These are phyloP conservation scores for Hoplodrina ambigua DNA, from an alignment of 2,888 invertebrate genomes.

Conservation along the genomic window DNA sequence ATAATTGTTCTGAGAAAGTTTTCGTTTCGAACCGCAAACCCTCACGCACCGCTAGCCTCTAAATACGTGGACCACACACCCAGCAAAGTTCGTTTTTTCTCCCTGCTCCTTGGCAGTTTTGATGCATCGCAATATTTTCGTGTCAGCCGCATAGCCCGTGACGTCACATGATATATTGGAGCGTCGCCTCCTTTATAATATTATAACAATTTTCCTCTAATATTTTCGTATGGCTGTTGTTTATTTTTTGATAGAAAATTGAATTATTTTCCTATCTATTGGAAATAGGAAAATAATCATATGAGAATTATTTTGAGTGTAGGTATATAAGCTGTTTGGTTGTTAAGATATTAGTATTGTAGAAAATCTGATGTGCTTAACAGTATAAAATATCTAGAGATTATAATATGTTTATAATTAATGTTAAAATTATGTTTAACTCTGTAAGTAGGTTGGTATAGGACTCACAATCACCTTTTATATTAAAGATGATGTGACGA, in stretches of 20 bases:
- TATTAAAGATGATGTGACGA: no score
- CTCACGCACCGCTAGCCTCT: slow-evolving; percentile 2
- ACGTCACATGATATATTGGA: slow-evolving; percentile 86
- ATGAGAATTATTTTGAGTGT: neutral
- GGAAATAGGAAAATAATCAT: neutral
- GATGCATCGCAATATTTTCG: slow-evolving; percentile 89
- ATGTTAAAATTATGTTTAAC: no score
- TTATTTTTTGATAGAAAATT: slow-evolving; percentile 56
- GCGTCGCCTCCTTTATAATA: slow-evolving; percentile 69
- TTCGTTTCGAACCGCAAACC: no score
- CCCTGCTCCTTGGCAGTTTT: slow-evolving; percentile 84
- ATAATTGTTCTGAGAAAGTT: neutral
- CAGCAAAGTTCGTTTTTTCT: slow-evolving; percentile 78
- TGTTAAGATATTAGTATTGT: no score
- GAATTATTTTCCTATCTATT: slow-evolving; percentile 19
- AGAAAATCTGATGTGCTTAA: no score
- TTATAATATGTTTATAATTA: no score
- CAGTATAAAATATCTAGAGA: no score
- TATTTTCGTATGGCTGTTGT: slow-evolving; percentile 47
- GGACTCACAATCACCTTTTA: no score
- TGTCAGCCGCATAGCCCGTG: slow-evolving; percentile 84
- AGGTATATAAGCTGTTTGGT: no score
- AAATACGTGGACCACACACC: slow-evolving; percentile 48
- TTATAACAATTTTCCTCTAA: slow-evolving; percentile 62
- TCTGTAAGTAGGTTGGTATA: no score